Percentiles rank a stretch among this genome's conserved stretches.
These are phyloP conservation scores for Fistularia tabacaria DNA, from an alignment of 2,797 vertebrate species.

Conservation along the genomic window DNA sequence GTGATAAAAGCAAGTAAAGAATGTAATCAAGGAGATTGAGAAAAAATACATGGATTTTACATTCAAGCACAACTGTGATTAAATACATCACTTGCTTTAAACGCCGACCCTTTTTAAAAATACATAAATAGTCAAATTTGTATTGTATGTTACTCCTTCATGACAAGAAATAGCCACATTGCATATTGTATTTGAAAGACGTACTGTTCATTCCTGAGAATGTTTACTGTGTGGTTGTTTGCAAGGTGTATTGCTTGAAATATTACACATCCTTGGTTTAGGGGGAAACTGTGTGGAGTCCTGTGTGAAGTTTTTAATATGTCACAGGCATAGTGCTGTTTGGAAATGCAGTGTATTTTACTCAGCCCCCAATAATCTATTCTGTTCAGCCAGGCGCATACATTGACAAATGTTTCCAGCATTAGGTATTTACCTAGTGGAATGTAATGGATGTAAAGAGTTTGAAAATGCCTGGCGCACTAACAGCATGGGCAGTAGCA, in stretches of 20 bases:
- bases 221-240: conserved; percentile 45
- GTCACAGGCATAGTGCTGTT: conserved; percentile 72
- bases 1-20: no score
- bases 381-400: conserved; percentile 79
- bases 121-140: no score
- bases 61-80: no score
- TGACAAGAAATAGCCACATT: conserved; percentile 4
- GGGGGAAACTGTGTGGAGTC: conserved; percentile 30
- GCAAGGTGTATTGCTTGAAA: conserved; percentile 53
- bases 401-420: conserved; percentile 81
- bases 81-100: no score
- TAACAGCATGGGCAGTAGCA: conserved; percentile 72
- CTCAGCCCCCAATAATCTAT: conserved; percentile 78
- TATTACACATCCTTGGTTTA: conserved; percentile 39
- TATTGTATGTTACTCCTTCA: no score
- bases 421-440: conserved; percentile 80
- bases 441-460: conserved; percentile 81
- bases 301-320: conserved; percentile 71
- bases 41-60: no score
- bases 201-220: conserved; percentile 36
- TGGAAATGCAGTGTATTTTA: conserved; percentile 77
- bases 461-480: conserved; percentile 73
- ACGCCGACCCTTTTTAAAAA: no score
- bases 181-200: conserved; percentile 33
- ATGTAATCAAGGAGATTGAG: no score